phyloP scores from a whole-genome alignment of 2,113 vertebrate species.

The Morone chrysops region DNA sequence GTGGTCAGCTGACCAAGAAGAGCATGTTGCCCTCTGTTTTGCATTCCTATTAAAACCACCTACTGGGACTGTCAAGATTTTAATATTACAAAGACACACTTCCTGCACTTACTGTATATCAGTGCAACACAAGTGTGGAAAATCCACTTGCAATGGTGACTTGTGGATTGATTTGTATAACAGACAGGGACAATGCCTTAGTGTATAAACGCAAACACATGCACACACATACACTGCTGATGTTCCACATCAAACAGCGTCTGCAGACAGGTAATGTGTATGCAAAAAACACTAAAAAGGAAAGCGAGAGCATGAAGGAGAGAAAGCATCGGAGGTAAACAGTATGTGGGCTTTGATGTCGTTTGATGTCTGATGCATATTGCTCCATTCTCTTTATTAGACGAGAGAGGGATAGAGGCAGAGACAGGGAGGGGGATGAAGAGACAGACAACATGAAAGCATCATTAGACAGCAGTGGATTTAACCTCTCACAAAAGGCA shows the following conservation, averaged over 20 bases:
- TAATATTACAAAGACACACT: not conserved
- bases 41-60: not conserved
- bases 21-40: not conserved
- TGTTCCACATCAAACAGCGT: conserved; percentile 72
- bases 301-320: conserved; percentile 32
- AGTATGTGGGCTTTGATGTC: conserved; percentile 73
- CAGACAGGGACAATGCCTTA: conserved; percentile 22
- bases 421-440: conserved; percentile 46
- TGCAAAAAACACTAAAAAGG: conserved; percentile 52
- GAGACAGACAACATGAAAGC: conserved; percentile 73
- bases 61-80: not conserved
- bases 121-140: conserved; percentile 8
- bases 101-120: not conserved
- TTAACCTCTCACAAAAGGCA: conserved; percentile 77
- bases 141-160: conserved; percentile 23
- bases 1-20: not conserved
- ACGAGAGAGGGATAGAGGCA: conserved; percentile 46
- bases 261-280: conserved; percentile 65
- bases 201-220: conserved; percentile 4
- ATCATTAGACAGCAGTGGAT: conserved; percentile 71
- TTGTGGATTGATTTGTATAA: conserved; percentile 14
- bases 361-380: conserved; percentile 77
- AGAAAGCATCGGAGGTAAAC: conserved; percentile 59
- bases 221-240: conserved; percentile 13
- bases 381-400: conserved; percentile 65